Evolutionary conservation across 2,888 invertebrate genomes (phyloP).

Genomic region (Craniophora ligustri): DNA sequence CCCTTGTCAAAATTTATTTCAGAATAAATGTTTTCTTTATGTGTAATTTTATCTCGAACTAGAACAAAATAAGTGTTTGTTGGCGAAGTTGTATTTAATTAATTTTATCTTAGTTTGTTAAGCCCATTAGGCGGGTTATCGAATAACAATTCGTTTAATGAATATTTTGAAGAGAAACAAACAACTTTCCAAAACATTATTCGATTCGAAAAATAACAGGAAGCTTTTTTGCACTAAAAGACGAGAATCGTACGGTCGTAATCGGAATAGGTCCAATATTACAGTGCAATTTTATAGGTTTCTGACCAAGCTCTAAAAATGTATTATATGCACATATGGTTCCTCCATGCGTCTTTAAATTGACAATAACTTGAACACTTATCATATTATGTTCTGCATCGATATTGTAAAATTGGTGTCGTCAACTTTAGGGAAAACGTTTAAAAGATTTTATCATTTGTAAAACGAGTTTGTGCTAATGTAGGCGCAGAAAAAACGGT

Average conservation of each 20-base stretch:
- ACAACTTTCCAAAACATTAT: slow-evolving; percentile 4
- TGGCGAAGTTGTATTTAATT: slow-evolving; percentile 25
- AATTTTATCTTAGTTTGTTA: slow-evolving; percentile 28
- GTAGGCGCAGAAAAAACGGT: slow-evolving; percentile 29
- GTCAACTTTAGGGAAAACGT: slow-evolving; percentile 47
- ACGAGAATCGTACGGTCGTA: background rate
- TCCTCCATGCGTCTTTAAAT: slow-evolving; percentile 20
- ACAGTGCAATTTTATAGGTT: slow-evolving; percentile 10
- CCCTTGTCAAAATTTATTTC: slow-evolving; percentile 23
- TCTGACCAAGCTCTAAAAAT: slow-evolving; percentile 25
- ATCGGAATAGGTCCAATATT: background rate
- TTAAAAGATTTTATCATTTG: slow-evolving; percentile 44
- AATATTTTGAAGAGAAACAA: slow-evolving; percentile 15
- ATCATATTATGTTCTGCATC: slow-evolving; percentile 21
- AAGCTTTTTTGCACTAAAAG: background rate
- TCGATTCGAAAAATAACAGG: background rate
- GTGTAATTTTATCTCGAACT: slow-evolving; percentile 30
- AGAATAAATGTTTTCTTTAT: slow-evolving; percentile 40
- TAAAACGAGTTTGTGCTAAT: slow-evolving; percentile 30
- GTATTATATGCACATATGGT: slow-evolving; percentile 10
- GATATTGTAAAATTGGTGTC: slow-evolving; percentile 28
- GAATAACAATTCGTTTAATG: slow-evolving; percentile 14
- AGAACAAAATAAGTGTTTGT: slow-evolving; percentile 37
- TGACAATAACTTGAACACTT: slow-evolving; percentile 30
- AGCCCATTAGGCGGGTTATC: slow-evolving; percentile 21